Percentiles rank a stretch among this genome's conserved stretches.
phyloP scores from a whole-genome alignment of 1,140 invertebrate species.

The Subanguina moxae region DNA sequence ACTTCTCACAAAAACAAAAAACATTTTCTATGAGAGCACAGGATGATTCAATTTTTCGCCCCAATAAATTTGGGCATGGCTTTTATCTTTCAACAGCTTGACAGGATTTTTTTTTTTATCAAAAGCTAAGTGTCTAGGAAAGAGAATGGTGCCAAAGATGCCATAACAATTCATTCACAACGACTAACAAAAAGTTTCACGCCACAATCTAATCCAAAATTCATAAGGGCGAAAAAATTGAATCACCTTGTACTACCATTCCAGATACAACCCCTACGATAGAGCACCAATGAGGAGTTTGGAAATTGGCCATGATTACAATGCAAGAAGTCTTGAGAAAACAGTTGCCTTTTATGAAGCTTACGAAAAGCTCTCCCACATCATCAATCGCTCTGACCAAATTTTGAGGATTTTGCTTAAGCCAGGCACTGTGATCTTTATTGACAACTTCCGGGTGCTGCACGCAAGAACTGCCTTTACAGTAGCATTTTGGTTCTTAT shows the following conservation, averaged over 20 bases:
- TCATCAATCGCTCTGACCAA: conserved; percentile 63
- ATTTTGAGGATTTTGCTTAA: conserved; percentile 66
- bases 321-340: conserved; percentile 60
- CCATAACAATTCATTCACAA: too few species aligned
- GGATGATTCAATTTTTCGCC: too few species aligned
- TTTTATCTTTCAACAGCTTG: too few species aligned
- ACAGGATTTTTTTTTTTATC: too few species aligned
- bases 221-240: not conserved
- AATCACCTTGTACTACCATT: conserved; percentile 28
- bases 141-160: too few species aligned
- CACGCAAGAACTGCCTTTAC: conserved; percentile 70
- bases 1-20: too few species aligned
- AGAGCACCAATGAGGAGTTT: conserved; percentile 62
- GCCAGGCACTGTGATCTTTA: conserved; percentile 69
- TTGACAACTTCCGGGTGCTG: conserved; percentile 73
- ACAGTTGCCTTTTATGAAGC: conserved; percentile 67
- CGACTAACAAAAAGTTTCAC: too few species aligned
- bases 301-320: conserved; percentile 5
- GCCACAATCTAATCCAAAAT: too few species aligned
- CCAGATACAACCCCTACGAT: conserved; percentile 70
- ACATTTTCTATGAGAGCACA: too few species aligned
- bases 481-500: too few species aligned
- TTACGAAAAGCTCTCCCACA: conserved; percentile 64
- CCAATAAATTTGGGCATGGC: too few species aligned
- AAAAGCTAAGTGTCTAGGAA: too few species aligned